Evolutionary conservation across 35 echinoderm and acorn worm species (phyloP).

Genomic region (Anneissia japonica): DNA sequence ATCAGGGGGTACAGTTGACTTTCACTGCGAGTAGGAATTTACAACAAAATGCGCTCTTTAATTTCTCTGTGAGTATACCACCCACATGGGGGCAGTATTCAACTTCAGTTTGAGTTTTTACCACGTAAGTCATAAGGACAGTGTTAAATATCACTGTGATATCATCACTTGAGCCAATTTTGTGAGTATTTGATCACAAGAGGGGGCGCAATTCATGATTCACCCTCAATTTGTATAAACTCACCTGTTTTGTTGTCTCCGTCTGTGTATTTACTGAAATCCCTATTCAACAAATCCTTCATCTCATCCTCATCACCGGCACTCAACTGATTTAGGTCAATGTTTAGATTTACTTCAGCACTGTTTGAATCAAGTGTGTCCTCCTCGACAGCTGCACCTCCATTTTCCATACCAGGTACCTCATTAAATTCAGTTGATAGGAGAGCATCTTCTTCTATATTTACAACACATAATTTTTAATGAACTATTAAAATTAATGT

Average conservation of each 20-base stretch:
- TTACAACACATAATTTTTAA: background rate
- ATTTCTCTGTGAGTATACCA: no score
- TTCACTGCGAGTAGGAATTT: no score
- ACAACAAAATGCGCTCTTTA: no score
- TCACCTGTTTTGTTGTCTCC: background rate
- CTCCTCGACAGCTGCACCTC: slow-evolving; percentile 14
- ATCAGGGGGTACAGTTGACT: no score
- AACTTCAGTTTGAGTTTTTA: no score
- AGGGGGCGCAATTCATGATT: no score
- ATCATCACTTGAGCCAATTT: no score
- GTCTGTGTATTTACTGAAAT: slow-evolving; percentile 22
- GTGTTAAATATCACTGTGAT: no score
- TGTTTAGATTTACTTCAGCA: background rate
- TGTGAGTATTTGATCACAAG: no score
- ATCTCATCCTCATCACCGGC: slow-evolving; percentile 12
- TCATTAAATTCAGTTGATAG: slow-evolving; percentile 28
- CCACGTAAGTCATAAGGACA: no score
- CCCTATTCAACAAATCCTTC: slow-evolving; percentile 29
- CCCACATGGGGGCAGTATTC: no score
- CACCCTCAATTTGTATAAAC: no score
- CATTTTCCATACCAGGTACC: slow-evolving; percentile 3
- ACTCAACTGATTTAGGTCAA: slow-evolving; percentile 6
- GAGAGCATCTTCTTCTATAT: background rate
- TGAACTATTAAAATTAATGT: background rate
- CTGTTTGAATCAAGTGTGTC: slow-evolving; percentile 10